Evolutionary conservation across 2,888 invertebrate species (phyloP), one percentile per base, ranked within the genome.

Genomic region (Polydrusus pterygomalis): DNA sequence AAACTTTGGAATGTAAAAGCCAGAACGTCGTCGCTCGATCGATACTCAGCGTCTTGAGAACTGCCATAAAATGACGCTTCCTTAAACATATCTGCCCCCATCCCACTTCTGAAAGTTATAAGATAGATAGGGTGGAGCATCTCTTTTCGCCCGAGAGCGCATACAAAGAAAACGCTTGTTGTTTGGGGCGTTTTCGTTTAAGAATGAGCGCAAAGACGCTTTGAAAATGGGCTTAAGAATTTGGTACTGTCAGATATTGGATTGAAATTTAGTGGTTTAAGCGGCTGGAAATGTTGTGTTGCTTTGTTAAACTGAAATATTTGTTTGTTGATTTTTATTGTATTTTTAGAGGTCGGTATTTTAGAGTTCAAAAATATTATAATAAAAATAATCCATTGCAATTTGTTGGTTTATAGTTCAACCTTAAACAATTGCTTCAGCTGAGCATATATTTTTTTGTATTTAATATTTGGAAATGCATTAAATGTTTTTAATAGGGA

Each of bases 51-150:
- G 63, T 63, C 62, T 70, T 70, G 70, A 70, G 70, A 70, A 62
- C 63, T 70, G 63, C 70, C 70, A 70, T 70, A 70, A 70, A 70
- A 51, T 70, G 70, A 70, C 70, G 70, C 70, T 70, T 70, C 63
- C 63, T 70, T 43, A 34, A 70, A 70, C 70, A 60, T 60, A 70
- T 70, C 70, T 67, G 40, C 67, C 40, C 47, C 67, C 40, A 67
- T 30, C 51, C 67, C 67, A 67, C 67, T 67, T 67, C 67, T 67
- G 67, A 67, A 54, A 67, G 67, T 67, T 67, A 67, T 67, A 60
- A 58, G 70, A 70, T 70, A 60, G 70, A 60, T 70, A 70, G 70
- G 70, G 70, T 70, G 70, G 60, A 47, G 70, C 70, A 43, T 70
- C 60, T 43, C 70, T 60, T 60, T 69, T 70, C 60, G 58, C 60